Evolutionary conservation across 2,797 vertebrate species (phyloP).

Genomic region (Gymnocypris eckloni): DNA sequence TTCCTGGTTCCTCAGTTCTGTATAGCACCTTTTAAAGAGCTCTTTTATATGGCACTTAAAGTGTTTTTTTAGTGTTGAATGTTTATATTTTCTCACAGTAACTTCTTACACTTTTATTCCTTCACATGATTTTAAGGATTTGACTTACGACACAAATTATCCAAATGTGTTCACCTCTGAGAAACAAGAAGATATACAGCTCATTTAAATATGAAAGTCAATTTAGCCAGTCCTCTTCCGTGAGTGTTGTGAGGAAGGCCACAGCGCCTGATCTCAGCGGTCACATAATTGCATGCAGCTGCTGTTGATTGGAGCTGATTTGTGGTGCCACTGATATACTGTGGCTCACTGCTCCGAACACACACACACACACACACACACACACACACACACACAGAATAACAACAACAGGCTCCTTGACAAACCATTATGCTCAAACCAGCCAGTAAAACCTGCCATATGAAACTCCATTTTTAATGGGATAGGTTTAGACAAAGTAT

Average conservation of each 20-base stretch:
- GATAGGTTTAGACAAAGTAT: background rate
- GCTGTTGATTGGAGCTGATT: constrained; percentile 68
- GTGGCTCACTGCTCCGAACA: constrained; percentile 30
- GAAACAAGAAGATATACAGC: background rate
- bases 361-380: background rate
- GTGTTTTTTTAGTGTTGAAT: background rate
- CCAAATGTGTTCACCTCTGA: background rate
- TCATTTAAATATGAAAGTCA: constrained; percentile 21
- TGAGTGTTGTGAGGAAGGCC: constrained; percentile 39
- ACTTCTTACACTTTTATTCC: background rate
- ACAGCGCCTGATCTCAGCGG: constrained; percentile 58
- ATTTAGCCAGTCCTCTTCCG: constrained; percentile 2
- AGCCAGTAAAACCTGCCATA: background rate
- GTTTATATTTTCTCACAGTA: background rate
- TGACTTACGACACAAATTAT: background rate
- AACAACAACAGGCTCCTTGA: background rate
- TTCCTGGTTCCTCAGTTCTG: no score
- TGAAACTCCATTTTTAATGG: background rate
- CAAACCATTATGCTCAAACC: background rate
- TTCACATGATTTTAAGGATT: background rate
- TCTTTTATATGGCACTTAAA: no score
- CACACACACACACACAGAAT: background rate
- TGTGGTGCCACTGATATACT: constrained; percentile 60
- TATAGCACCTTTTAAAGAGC: no score
- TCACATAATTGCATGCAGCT: constrained; percentile 78